A percentile compares a stretch with the other conserved stretches of the same genome.
phyloP scores from a whole-genome alignment of 1,140 invertebrate genomes.

The Gyrodactylus salaris region DNA sequence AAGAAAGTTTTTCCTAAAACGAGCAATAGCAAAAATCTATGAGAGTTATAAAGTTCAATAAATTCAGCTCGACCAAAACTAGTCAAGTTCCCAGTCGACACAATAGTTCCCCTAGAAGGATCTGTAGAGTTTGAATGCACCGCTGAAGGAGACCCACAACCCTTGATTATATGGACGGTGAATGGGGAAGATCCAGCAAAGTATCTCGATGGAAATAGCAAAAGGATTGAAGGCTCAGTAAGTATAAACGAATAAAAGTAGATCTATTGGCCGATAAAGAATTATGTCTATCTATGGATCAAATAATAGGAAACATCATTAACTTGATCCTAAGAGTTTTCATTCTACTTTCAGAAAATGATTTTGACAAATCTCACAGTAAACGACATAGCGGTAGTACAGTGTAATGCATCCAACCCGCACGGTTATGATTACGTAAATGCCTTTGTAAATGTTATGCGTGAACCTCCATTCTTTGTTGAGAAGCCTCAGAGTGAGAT shows the following conservation, averaged over 20 bases:
- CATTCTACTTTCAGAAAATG: not conserved
- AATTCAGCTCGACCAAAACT: not conserved
- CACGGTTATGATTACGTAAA: slow-evolving; percentile 87
- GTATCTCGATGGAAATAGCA: not conserved
- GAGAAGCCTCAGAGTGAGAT: slow-evolving; percentile 36
- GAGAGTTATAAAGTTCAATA: not conserved
- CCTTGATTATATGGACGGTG: not conserved
- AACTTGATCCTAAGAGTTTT: not conserved
- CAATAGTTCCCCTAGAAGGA: not conserved
- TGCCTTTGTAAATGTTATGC: slow-evolving; percentile 74
- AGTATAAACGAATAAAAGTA: no score
- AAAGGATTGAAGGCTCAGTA: not conserved
- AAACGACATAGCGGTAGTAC: slow-evolving; percentile 71
- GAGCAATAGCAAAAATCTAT: no score
- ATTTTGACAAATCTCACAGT: slow-evolving; percentile 31
- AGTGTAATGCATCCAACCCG: slow-evolving; percentile 91
- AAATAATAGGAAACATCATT: not conserved
- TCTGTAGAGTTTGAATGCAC: not conserved
- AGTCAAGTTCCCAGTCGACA: not conserved
- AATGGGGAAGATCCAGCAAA: not conserved
- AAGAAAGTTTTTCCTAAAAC: no score
- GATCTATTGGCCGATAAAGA: no score
- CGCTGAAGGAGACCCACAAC: not conserved
- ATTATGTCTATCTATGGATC: no score
- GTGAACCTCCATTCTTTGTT: slow-evolving; percentile 51